Base-by-base conservation (phyloP, 2,888 invertebrate genomes). In the Polyploca ridens region DNA sequence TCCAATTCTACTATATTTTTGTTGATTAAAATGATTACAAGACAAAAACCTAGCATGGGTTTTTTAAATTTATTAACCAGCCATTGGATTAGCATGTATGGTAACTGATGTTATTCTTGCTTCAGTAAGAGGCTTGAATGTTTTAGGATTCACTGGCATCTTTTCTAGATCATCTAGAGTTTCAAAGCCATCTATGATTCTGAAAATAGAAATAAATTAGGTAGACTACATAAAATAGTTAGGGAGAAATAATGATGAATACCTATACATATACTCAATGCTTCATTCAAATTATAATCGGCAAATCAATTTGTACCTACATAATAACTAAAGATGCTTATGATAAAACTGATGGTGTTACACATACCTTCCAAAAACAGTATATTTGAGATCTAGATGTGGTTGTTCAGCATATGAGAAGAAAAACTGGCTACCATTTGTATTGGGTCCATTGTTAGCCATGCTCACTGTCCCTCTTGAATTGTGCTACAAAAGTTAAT, bases 361-460 rank as follows among this genome's bases (percentile, higher is more conserved):
- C 7, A 62, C 58, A 65, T 94, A 99, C 99, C 97, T 98, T 87
- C 98, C 99, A 95, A 99, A 99, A 54, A 99, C 86, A 5, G 99
- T 99, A 87, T 99, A 99, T 86, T 99, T 99, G 66, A 99, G 94
- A 90, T 99, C 99, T 65, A 99, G 95, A 92, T 99, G 98, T 58
- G 98, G 97, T 84, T 99, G 99, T 66, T 98, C 97, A 14, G 96
- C 97, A 90, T 99, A 99, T 0, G 98, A 96, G 73, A 99, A 97
- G 88, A 99, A 99, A 90, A 99, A 99, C 88, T 99, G 99, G 81
- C 99, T 99, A 4, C 97, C 98, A 94, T 99, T 99, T 11, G 98
- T 98, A 87, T 99, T 99, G 0, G 99, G 98, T 4, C 99, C 99
- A 94, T 98, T 99, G 87, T 99, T 99, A 7, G 99, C 99, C 99